A percentile compares a stretch with the other conserved stretches of the same genome.
phyloP scores from a whole-genome alignment of 2,888 invertebrate species.

The Pristionchus maxplancki region DNA sequence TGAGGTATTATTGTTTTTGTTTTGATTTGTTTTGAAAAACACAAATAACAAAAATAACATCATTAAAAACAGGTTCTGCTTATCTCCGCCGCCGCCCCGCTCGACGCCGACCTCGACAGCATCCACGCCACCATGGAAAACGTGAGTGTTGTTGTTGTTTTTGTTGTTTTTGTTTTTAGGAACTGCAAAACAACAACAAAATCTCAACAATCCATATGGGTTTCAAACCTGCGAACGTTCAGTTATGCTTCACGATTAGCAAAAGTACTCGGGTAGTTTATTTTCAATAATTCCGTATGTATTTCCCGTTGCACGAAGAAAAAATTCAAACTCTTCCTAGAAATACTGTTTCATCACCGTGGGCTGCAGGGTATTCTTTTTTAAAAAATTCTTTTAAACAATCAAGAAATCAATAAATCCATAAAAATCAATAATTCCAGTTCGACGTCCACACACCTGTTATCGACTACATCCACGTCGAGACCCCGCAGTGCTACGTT shows the following conservation, averaged over 20 bases:
- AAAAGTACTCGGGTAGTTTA: too few species aligned
- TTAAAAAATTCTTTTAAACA: too few species aligned
- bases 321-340: too few species aligned
- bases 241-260: too few species aligned
- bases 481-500: not conserved
- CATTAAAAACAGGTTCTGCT: conserved; percentile 1
- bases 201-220: too few species aligned
- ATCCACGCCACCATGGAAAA: conserved; percentile 33
- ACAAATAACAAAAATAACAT: not conserved
- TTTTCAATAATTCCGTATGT: too few species aligned
- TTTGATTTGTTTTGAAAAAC: not conserved
- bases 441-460: conserved; percentile 21
- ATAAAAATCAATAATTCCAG: too few species aligned
- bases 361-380: too few species aligned
- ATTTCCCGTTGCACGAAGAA: too few species aligned
- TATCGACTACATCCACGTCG: conserved; percentile 47
- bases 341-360: too few species aligned
- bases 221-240: too few species aligned
- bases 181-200: not conserved
- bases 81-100: not conserved
- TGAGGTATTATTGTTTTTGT: not conserved
- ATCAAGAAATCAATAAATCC: too few species aligned
- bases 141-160: not conserved
- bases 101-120: conserved; percentile 20
- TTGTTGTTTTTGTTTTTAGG: not conserved